Evolutionary conservation across 2,797 vertebrate genomes (phyloP).

Genomic region (Pangasius krempfi): DNA sequence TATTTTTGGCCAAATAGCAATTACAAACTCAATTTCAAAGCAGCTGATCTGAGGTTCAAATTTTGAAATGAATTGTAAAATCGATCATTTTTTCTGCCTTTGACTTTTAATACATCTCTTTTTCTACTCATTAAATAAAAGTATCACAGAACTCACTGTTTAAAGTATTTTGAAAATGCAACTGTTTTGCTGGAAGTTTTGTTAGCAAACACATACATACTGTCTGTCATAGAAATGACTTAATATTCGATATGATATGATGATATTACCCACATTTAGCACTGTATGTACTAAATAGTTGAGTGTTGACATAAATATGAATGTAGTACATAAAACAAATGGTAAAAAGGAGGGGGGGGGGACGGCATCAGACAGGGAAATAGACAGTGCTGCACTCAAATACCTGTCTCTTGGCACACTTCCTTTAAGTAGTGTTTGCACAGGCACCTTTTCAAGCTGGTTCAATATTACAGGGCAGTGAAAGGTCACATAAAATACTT

Average conservation of each 20-base stretch:
- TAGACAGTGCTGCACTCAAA: slow-evolving; percentile 31
- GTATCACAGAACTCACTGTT: not conserved
- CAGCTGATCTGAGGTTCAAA: not conserved
- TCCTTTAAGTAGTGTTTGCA: slow-evolving; percentile 41
- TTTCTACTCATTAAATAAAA: not conserved
- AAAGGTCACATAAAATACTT: slow-evolving; percentile 40
- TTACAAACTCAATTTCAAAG: not conserved
- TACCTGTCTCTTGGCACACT: slow-evolving; percentile 38
- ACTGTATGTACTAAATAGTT: not conserved
- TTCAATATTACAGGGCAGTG: slow-evolving; percentile 30
- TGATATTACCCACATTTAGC: not conserved
- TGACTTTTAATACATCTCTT: not conserved
- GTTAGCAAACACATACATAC: not conserved
- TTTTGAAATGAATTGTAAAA: too few species aligned
- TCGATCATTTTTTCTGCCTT: not conserved
- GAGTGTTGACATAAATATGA: not conserved
- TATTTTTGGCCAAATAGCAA: not conserved
- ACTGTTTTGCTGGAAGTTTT: not conserved
- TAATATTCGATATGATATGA: not conserved
- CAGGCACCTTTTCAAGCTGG: slow-evolving; percentile 38
- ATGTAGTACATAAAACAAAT: not conserved
- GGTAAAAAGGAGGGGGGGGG: not conserved
- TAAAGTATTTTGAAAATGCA: not conserved
- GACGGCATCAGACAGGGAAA: slow-evolving; percentile 29
- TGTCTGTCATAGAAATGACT: not conserved